These are phyloP conservation scores for Cerastis rubricosa DNA, from an alignment of 2,888 invertebrate genomes.

Conservation along the genomic window DNA sequence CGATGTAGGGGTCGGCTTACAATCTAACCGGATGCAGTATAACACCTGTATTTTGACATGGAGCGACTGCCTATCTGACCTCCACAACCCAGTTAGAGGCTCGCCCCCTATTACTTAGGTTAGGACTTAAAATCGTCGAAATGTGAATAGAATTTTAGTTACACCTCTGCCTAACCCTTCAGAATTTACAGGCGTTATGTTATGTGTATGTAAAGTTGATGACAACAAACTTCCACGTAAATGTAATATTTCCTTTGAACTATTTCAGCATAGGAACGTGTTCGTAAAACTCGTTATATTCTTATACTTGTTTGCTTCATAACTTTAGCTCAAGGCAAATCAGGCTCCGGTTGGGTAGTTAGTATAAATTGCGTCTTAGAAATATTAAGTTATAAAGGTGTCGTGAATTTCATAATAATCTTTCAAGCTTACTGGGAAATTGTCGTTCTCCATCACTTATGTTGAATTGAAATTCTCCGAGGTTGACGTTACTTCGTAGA, in stretches of 20 bases:
- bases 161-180: not conserved
- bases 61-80: not conserved
- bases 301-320: constrained; percentile 17
- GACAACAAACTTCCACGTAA: constrained; percentile 25
- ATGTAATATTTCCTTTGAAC: constrained; percentile 11
- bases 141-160: not conserved
- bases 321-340: constrained; percentile 27
- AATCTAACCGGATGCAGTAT: not conserved
- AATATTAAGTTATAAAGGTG: not conserved
- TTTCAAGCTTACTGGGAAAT: not conserved
- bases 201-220: constrained; percentile 11
- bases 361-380: constrained; percentile 9
- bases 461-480: not conserved
- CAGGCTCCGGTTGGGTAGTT: not conserved
- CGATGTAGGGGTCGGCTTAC: no score
- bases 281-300: constrained; percentile 32
- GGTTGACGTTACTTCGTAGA: not conserved
- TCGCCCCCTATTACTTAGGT: not conserved
- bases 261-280: constrained; percentile 3
- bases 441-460: not conserved
- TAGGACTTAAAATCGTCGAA: no score
- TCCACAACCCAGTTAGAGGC: not conserved
- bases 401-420: not conserved
- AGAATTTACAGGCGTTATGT: not conserved
- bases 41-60: no score